phyloP scores from a whole-genome alignment of 2,888 invertebrate genomes.

The Morpho deidamia region DNA sequence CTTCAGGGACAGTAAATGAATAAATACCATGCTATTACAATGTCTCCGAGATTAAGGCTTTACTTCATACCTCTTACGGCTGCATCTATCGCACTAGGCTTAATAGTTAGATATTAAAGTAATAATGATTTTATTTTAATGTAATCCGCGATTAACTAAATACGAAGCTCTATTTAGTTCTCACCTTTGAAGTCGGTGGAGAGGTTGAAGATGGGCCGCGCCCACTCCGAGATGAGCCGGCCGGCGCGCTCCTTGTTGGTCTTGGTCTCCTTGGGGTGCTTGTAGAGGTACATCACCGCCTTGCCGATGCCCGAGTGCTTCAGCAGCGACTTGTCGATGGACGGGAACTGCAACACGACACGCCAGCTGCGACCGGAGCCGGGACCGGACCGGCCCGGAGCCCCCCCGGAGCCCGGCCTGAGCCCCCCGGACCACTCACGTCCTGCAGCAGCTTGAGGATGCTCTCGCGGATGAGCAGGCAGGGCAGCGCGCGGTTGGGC shows the following conservation, averaged over 20 bases:
- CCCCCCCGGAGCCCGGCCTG: too few species aligned
- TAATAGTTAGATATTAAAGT: too few species aligned
- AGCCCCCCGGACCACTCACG: conserved; percentile 78
- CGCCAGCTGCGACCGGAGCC: neutral
- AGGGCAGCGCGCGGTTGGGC: conserved; percentile 97
- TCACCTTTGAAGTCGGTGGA: conserved; percentile 62
- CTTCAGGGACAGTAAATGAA: too few species aligned
- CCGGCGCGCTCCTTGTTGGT: conserved; percentile 94
- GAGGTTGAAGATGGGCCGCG: conserved; percentile 97
- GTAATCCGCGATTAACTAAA: too few species aligned
- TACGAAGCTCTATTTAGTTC: too few species aligned
- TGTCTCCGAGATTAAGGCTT: too few species aligned
- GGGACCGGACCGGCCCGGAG: neutral
- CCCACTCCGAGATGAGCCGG: conserved; percentile 97
- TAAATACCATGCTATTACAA: too few species aligned
- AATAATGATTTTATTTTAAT: too few species aligned
- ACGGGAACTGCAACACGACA: conserved; percentile 83
- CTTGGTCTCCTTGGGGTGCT: conserved; percentile 98
- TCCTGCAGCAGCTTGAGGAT: conserved; percentile 88
- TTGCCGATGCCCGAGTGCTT: conserved; percentile 99
- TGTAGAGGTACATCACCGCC: conserved; percentile 99
- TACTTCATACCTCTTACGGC: too few species aligned
- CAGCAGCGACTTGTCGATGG: conserved; percentile 91
- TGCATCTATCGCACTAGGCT: too few species aligned
- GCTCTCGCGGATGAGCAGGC: conserved; percentile 93